Evolutionary conservation across 2,113 vertebrate species (phyloP).

Genomic region (Rhinichthys klamathensis): DNA sequence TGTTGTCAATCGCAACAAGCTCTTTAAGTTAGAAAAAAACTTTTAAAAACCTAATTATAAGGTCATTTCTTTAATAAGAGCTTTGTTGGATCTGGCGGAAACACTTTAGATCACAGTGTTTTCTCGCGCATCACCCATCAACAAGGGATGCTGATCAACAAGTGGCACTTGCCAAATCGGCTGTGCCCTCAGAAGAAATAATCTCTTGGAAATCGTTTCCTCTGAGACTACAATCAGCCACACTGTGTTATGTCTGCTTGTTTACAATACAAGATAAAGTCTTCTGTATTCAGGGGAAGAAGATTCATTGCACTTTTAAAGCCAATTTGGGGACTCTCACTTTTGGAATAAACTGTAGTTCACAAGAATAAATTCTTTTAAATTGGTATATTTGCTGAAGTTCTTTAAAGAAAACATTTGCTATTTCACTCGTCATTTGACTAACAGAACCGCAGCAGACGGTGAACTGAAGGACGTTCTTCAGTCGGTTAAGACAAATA

Average conservation of each 20-base stretch:
- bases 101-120: neutral
- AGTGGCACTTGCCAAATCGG: neutral
- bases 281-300: neutral
- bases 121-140: neutral
- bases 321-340: neutral
- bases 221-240: neutral
- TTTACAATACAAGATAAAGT: neutral
- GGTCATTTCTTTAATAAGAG: constrained; percentile 10
- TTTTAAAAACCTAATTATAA: neutral
- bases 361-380: neutral
- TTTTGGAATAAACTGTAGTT: constrained; percentile 18
- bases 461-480: constrained; percentile 22
- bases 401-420: constrained; percentile 18
- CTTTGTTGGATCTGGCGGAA: neutral
- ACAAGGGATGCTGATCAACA: constrained; percentile 10
- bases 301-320: constrained; percentile 18
- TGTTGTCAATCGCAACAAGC: neutral
- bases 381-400: neutral
- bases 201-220: constrained; percentile 1
- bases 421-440: constrained; percentile 38
- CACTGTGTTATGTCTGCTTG: neutral
- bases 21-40: neutral
- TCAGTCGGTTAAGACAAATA: constrained; percentile 71
- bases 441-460: neutral
- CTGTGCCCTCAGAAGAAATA: constrained; percentile 8